These are phyloP conservation scores for Hydropsyche betteni DNA, from an alignment of 2,888 invertebrate genomes.

Conservation along the genomic window DNA sequence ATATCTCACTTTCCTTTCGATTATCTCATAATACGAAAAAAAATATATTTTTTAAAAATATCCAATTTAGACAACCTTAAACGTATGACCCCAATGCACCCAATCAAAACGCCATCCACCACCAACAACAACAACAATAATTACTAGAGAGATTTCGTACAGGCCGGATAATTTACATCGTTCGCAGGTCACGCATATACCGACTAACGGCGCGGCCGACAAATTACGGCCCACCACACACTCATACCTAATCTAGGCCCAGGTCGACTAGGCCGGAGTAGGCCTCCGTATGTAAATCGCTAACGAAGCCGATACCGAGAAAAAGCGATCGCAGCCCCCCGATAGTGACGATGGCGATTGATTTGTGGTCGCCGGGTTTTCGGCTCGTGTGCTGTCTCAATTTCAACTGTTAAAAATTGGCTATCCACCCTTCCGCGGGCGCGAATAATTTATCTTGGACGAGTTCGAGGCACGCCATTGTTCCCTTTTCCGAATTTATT, in stretches of 20 bases:
- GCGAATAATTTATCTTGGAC: slow-evolving; percentile 22
- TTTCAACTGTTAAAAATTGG: slow-evolving; percentile 22
- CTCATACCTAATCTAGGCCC: too few relatives aligned
- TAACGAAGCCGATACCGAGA: slow-evolving; percentile 46
- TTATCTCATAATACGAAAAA: too few relatives aligned
- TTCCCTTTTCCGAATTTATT: too few relatives aligned
- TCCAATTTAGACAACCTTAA: too few relatives aligned
- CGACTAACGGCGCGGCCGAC: slow-evolving; percentile 16
- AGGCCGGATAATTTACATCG: background rate
- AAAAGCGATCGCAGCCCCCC: slow-evolving; percentile 30
- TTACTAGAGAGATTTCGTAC: too few relatives aligned
- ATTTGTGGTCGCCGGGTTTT: slow-evolving; percentile 45
- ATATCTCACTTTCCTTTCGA: too few relatives aligned
- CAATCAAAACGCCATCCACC: slow-evolving; percentile 14
- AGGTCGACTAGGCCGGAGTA: background rate
- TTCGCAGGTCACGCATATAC: background rate
- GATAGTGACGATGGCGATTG: slow-evolving; percentile 46
- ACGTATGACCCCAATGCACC: too few relatives aligned
- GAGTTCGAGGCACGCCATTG: slow-evolving; percentile 17
- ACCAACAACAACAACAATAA: too few relatives aligned
- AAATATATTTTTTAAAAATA: too few relatives aligned
- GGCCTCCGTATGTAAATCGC: slow-evolving; percentile 43
- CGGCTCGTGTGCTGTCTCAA: slow-evolving; percentile 34
- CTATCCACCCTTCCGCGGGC: background rate
- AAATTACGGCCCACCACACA: slow-evolving; percentile 20